phyloP scores from a whole-genome alignment of 2,888 invertebrate genomes.

The Eudasyphora cyanicolor region DNA sequence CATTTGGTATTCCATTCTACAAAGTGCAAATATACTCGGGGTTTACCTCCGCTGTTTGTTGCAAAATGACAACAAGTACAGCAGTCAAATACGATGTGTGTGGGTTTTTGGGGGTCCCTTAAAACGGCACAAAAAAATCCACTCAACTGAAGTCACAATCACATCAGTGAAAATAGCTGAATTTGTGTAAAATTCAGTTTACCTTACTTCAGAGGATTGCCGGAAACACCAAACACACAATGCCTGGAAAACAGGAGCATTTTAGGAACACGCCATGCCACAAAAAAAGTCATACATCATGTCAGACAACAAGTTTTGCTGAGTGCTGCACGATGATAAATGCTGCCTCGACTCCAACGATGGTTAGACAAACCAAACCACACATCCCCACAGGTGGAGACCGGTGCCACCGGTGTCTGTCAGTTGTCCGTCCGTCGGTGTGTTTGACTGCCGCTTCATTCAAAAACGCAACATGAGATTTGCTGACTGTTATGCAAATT shows the following conservation, averaged over 20 bases:
- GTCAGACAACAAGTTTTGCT: conserved; percentile 4
- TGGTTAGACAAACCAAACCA: conserved; percentile 1
- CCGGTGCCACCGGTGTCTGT: no score
- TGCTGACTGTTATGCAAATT: background rate
- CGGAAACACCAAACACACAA: background rate
- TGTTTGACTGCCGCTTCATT: background rate
- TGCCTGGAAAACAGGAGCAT: background rate
- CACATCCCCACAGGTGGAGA: background rate
- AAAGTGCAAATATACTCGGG: background rate
- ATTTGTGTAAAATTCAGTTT: conserved; percentile 46
- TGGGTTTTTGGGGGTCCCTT: no score
- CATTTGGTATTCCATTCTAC: background rate
- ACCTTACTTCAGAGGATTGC: conserved; percentile 16
- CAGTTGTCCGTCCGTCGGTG: no score
- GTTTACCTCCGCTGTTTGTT: background rate
- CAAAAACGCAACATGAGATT: background rate
- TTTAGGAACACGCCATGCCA: background rate
- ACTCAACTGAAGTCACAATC: background rate
- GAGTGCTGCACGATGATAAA: conserved; percentile 1
- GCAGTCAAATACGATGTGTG: background rate
- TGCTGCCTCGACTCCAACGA: background rate
- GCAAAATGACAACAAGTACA: background rate
- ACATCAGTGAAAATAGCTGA: conserved; percentile 22
- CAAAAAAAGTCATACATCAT: conserved; percentile 2
- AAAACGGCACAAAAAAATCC: background rate